A percentile compares a stretch with the other conserved stretches of the same genome.
Conservation (phyloP, 2,797 vertebrate genomes). For the Phrynocephalus forsythii region DNA sequence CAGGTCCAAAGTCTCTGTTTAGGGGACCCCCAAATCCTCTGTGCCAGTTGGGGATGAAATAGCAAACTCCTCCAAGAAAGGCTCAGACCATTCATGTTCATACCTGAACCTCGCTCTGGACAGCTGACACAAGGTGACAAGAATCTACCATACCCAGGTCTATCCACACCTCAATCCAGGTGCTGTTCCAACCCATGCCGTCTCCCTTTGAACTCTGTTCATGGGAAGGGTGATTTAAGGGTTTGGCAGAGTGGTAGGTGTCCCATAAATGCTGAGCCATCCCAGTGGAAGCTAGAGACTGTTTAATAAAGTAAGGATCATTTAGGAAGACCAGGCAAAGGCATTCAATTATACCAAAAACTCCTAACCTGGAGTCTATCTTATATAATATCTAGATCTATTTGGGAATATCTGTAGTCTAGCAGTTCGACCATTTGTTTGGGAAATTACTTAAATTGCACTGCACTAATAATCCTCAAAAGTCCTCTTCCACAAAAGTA, state of each 20-base stretch:
- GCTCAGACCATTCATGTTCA: not conserved
- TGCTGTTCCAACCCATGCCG: not conserved
- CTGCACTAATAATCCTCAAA: not conserved
- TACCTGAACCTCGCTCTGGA: not conserved
- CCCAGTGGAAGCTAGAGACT: not conserved
- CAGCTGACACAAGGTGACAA: not conserved
- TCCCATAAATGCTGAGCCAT: not conserved
- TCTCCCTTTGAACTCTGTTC: not conserved
- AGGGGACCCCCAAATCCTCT: not conserved
- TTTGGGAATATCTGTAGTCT: too few species aligned
- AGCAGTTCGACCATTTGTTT: too few species aligned
- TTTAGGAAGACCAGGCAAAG: not conserved
- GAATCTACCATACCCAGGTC: not conserved
- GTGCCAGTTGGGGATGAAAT: not conserved
- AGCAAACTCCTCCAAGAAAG: not conserved
- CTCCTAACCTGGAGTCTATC: too few species aligned
- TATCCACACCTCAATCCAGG: not conserved
- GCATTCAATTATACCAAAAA: not conserved
- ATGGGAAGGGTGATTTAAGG: slow-evolving; percentile 7
- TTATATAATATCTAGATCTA: too few species aligned
- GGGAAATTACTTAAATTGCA: not conserved
- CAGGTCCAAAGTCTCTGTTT: not conserved
- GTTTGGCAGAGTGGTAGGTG: not conserved
- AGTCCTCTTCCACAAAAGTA: not conserved
- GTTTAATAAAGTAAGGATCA: not conserved